Conservation (phyloP, 2,888 invertebrate species). For the Meloe dianella region DNA sequence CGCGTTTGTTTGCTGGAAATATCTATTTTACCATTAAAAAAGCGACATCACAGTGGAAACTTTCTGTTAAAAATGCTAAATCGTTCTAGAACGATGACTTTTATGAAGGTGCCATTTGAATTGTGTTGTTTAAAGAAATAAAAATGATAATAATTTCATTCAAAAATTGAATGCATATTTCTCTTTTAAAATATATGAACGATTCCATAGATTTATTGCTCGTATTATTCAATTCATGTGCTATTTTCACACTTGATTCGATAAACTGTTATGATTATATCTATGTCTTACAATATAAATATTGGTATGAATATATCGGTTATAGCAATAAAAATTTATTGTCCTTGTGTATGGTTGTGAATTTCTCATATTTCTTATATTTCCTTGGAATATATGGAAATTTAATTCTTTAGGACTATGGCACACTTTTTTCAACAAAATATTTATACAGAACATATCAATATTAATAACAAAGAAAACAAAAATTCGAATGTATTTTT, state of each 20-base stretch:
- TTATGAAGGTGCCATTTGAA: too few relatives aligned
- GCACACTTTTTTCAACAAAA: too few relatives aligned
- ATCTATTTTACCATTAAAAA: too few relatives aligned
- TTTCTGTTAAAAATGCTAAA: too few relatives aligned
- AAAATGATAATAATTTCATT: not conserved
- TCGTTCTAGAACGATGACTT: too few relatives aligned
- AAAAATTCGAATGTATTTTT: not conserved
- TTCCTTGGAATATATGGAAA: not conserved
- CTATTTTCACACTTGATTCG: conserved; percentile 9
- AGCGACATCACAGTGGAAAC: too few relatives aligned
- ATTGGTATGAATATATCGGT: not conserved
- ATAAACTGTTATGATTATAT: not conserved
- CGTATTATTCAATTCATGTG: not conserved
- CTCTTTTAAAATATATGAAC: not conserved
- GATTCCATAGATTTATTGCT: not conserved
- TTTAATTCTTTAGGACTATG: not conserved
- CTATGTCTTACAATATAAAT: not conserved
- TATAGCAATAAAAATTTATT: conserved; percentile 2
- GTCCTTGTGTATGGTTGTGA: not conserved
- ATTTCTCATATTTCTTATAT: not conserved
- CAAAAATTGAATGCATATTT: not conserved
- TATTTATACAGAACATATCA: too few relatives aligned
- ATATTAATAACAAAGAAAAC: not conserved
- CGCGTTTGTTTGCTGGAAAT: too few relatives aligned
- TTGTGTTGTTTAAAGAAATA: not conserved